Conservation (phyloP, 2,113 vertebrate species). For the Brevimyrus niger region DNA sequence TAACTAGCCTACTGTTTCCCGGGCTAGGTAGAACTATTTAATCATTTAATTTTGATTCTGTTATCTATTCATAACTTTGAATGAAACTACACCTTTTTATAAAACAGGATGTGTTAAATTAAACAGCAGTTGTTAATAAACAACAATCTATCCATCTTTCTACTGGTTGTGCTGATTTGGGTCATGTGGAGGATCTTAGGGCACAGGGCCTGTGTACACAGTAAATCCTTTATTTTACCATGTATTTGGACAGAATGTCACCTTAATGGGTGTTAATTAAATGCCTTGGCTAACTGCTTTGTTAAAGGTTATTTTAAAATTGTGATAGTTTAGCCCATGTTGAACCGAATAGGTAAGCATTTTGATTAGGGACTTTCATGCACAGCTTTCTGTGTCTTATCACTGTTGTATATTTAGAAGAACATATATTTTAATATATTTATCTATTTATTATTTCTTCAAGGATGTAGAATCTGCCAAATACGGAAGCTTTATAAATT, state of each 20-base stretch:
- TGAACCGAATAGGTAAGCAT: not conserved
- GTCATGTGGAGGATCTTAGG: not conserved
- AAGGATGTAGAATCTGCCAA: not conserved
- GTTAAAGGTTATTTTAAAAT: not conserved
- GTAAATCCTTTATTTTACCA: not conserved
- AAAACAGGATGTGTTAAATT: not conserved
- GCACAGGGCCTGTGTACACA: not conserved
- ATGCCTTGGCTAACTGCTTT: not conserved
- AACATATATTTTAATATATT: not conserved
- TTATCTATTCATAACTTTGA: not conserved
- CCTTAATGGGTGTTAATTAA: not conserved
- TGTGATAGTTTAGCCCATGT: not conserved
- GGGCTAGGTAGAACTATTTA: not conserved
- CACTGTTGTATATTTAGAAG: not conserved
- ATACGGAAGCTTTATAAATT: not conserved
- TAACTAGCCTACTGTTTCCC: not conserved
- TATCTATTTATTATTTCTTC: not conserved
- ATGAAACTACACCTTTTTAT: not conserved
- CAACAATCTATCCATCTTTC: not conserved
- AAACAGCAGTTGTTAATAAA: not conserved
- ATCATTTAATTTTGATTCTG: not conserved
- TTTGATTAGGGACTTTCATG: not conserved
- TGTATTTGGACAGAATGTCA: not conserved
- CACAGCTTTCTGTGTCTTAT: not conserved
- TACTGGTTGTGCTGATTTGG: not conserved